phyloP scores from a whole-genome alignment of 2,113 vertebrate species.

The Spilogale gracilis region DNA sequence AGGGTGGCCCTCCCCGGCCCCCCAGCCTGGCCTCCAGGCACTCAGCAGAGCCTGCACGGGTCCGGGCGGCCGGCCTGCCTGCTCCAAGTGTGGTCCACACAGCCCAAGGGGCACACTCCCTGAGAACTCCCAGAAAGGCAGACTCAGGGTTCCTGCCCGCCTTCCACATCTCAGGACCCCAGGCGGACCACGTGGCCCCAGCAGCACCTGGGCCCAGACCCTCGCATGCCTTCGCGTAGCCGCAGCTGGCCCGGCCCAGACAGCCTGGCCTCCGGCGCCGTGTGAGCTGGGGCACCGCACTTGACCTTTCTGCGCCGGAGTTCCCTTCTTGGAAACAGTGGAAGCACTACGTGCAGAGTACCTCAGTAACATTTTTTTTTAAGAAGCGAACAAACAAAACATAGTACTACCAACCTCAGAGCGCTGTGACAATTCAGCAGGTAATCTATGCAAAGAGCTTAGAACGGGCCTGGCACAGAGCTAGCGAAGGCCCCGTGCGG shows the following conservation, averaged over 20 bases:
- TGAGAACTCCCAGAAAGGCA: background rate
- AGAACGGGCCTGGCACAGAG: background rate
- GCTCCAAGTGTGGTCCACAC: background rate
- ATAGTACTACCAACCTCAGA: fast-evolving
- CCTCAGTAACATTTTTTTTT: background rate
- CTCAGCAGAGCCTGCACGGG: fast-evolving
- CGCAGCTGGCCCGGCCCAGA: background rate
- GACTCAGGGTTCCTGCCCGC: background rate
- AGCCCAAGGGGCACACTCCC: background rate
- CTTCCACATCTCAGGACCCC: background rate
- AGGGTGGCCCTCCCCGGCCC: background rate
- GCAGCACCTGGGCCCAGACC: background rate
- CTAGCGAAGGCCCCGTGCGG: fast-evolving
- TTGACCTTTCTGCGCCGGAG: background rate
- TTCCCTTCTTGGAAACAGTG: background rate
- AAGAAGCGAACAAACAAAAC: background rate
- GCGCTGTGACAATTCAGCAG: fast-evolving
- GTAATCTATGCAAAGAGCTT: background rate
- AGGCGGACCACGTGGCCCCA: fast-evolving
- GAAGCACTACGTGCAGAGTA: fast-evolving
- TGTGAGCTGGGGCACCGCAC: too few relatives aligned
- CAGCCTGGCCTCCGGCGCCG: background rate
- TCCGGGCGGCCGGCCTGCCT: background rate
- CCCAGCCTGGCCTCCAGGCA: background rate
- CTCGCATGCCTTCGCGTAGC: background rate